phyloP scores from a whole-genome alignment of 1,140 invertebrate species.

The Tetragonula clypearis region DNA sequence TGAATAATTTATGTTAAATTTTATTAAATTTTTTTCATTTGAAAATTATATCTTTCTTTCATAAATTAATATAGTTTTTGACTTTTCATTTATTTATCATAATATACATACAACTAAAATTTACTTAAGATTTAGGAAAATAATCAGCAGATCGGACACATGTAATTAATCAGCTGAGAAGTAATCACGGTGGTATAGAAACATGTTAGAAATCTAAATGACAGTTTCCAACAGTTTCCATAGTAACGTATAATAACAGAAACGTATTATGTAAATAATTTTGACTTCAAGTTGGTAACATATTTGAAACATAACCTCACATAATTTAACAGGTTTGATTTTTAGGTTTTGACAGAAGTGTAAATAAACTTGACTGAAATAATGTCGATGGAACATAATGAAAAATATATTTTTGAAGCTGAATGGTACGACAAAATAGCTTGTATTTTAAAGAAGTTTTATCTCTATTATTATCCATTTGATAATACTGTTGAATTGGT shows the following conservation, averaged over 20 bases:
- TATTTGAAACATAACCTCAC: neutral
- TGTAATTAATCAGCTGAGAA: neutral
- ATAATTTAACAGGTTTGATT: neutral
- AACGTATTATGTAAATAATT: neutral
- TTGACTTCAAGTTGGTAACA: neutral
- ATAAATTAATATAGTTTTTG: no score
- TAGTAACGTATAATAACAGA: neutral
- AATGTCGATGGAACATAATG: conserved; percentile 67
- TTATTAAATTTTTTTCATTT: no score
- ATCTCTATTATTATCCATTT: conserved; percentile 88
- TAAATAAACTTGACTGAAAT: conserved; percentile 10
- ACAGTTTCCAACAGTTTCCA: neutral
- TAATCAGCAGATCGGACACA: no score
- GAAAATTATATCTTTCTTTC: no score
- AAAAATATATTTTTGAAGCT: conserved; percentile 85
- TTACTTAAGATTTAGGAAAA: no score
- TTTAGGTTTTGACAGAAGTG: neutral
- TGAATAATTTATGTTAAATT: no score
- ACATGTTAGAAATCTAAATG: neutral
- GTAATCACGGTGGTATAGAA: neutral
- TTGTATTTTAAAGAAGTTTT: conserved; percentile 86
- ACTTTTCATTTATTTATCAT: no score
- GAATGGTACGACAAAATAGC: conserved; percentile 93
- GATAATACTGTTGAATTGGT: conserved; percentile 91
- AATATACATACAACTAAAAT: no score